A percentile compares a stretch with the other conserved stretches of the same genome.
phyloP scores from a whole-genome alignment of 2,113 vertebrate species.

The Bujurquina vittata region DNA sequence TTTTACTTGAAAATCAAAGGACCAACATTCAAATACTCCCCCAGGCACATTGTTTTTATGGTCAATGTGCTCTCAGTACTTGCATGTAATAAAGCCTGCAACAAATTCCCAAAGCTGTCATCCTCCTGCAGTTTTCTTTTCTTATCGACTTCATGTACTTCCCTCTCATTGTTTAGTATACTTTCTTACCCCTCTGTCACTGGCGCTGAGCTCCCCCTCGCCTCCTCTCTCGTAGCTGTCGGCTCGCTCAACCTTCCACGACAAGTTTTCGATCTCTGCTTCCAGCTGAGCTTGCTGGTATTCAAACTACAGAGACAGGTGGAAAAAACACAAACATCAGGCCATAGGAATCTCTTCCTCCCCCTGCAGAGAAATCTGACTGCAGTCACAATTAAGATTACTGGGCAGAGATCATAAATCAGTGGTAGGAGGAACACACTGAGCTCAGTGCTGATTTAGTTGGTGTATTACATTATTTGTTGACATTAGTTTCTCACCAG shows the following conservation, averaged over 20 bases:
- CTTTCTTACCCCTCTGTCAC: conserved; percentile 81
- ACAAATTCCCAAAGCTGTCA: background rate
- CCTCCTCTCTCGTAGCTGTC: conserved; percentile 96
- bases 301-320: conserved; percentile 86
- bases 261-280: conserved; percentile 98
- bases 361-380: background rate
- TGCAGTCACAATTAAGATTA: background rate
- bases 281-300: conserved; percentile 99
- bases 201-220: conserved; percentile 80
- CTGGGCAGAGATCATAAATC: background rate
- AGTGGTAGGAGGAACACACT: background rate
- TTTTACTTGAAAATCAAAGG: background rate
- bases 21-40: background rate
- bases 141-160: background rate
- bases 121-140: background rate
- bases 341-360: background rate
- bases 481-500: conserved; percentile 84
- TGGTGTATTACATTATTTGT: background rate
- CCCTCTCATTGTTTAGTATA: background rate
- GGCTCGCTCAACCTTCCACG: conserved; percentile 98
- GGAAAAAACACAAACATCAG: background rate
- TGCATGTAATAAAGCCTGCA: background rate
- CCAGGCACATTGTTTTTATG: background rate
- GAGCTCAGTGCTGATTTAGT: background rate
- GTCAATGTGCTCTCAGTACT: background rate